These are phyloP conservation scores for Acanthococcus lagerstroemiae DNA, from an alignment of 2,888 invertebrate genomes.

Conservation along the genomic window DNA sequence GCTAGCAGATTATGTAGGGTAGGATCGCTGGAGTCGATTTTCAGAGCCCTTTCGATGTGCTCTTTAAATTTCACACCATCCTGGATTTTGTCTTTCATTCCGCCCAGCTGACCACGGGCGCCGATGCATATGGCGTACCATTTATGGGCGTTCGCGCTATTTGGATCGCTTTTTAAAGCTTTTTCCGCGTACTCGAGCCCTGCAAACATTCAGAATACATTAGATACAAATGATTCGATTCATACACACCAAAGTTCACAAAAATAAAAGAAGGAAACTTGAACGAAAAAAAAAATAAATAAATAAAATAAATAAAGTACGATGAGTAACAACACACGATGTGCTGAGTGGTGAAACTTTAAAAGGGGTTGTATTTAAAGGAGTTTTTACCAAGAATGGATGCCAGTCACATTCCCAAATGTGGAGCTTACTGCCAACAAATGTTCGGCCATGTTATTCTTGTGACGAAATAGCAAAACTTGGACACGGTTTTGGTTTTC, in stretches of 20 bases:
- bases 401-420: too few relatives aligned
- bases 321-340: neutral
- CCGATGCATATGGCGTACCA: conserved; percentile 64
- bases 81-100: conserved; percentile 53
- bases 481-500: too few relatives aligned
- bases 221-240: neutral
- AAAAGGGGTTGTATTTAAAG: too few relatives aligned
- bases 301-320: neutral
- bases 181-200: conserved; percentile 50
- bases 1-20: conserved; percentile 58
- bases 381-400: too few relatives aligned
- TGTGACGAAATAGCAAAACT: too few relatives aligned
- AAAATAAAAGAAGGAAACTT: too few relatives aligned
- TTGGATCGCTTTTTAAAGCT: conserved; percentile 46
- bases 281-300: too few relatives aligned
- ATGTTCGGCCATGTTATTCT: too few relatives aligned
- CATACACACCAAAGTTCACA: conserved; percentile 1
- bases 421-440: too few relatives aligned
- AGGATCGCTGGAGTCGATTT: conserved; percentile 51
- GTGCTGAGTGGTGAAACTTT: too few relatives aligned
- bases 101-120: conserved; percentile 49
- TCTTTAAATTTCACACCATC: conserved; percentile 56
- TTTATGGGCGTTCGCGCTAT: conserved; percentile 54
- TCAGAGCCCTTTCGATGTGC: conserved; percentile 56
- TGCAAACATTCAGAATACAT: conserved; percentile 37